phyloP scores from a whole-genome alignment of 1,140 invertebrate genomes.

The Drosophila simulans region DNA sequence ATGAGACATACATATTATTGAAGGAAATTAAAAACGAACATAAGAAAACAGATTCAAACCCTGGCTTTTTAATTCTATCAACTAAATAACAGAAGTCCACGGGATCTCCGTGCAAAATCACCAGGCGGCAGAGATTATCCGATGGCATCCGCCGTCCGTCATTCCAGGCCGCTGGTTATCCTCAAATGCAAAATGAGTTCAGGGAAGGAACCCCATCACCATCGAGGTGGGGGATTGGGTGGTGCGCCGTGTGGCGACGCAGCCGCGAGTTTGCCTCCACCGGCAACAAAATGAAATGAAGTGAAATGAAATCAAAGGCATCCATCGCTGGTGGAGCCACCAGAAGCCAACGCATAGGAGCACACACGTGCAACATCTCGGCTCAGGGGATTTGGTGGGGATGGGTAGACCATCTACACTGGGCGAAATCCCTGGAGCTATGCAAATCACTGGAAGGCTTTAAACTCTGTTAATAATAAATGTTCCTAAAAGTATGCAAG shows the following conservation, averaged over 20 bases:
- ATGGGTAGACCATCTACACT: constrained; percentile 2
- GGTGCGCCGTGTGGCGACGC: constrained; percentile 17
- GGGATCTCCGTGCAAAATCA: constrained; percentile 41
- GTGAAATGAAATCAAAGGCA: constrained; percentile 82
- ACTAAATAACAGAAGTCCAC: constrained; percentile 58
- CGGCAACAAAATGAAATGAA: constrained; percentile 77
- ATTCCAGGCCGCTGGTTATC: constrained; percentile 66
- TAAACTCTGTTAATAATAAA: no score
- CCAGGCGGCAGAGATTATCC: constrained; percentile 29
- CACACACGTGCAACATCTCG: constrained; percentile 25
- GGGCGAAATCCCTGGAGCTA: neutral
- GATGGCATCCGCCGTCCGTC: constrained; percentile 42
- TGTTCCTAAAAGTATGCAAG: no score
- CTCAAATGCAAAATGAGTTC: constrained; percentile 22
- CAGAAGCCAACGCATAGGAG: constrained; percentile 64
- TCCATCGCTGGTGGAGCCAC: constrained; percentile 50
- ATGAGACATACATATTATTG: constrained; percentile 82
- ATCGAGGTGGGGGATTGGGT: neutral
- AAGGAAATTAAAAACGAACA: constrained; percentile 55
- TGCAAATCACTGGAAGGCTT: no score
- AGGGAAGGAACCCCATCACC: constrained; percentile 2
- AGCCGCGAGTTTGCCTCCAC: constrained; percentile 46
- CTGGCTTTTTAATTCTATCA: constrained; percentile 23
- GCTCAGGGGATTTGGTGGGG: constrained; percentile 9
- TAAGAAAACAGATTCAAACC: constrained; percentile 5